Evolutionary conservation across 2,888 invertebrate species (phyloP).

Genomic region (Melanotus villosus): DNA sequence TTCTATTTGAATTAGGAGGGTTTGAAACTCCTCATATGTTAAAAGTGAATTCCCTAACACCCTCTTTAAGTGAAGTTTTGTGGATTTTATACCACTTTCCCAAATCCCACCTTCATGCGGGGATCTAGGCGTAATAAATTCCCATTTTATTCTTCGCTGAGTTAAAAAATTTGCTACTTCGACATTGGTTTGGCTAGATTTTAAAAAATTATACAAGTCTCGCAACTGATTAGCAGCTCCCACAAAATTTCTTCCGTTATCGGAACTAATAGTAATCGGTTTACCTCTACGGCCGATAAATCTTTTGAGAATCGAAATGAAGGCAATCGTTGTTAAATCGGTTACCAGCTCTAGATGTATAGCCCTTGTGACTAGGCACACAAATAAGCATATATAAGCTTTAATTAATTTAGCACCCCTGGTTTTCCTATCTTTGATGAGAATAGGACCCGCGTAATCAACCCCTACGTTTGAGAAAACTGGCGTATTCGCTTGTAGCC

Average conservation of each 20-base stretch:
- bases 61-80: no score
- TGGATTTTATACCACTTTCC: no score
- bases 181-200: neutral
- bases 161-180: neutral
- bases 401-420: conserved; percentile 35
- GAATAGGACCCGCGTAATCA: conserved; percentile 49
- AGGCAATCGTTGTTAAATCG: conserved; percentile 54
- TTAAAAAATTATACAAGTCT: conserved; percentile 10
- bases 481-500: conserved; percentile 1
- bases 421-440: neutral
- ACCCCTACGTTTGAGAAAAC: conserved; percentile 41
- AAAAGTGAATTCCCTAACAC: conserved; percentile 25
- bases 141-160: neutral
- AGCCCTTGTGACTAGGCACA: conserved; percentile 56
- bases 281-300: conserved; percentile 57
- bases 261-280: conserved; percentile 46
- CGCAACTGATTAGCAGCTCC: conserved; percentile 43
- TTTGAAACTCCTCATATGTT: no score
- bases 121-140: neutral
- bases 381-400: conserved; percentile 50
- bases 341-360: conserved; percentile 59
- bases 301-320: no score
- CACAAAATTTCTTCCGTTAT: conserved; percentile 40
- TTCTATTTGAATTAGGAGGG: no score
- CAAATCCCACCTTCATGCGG: neutral